phyloP scores from a whole-genome alignment of 2,888 invertebrate species.

The Icerya purchasi region DNA sequence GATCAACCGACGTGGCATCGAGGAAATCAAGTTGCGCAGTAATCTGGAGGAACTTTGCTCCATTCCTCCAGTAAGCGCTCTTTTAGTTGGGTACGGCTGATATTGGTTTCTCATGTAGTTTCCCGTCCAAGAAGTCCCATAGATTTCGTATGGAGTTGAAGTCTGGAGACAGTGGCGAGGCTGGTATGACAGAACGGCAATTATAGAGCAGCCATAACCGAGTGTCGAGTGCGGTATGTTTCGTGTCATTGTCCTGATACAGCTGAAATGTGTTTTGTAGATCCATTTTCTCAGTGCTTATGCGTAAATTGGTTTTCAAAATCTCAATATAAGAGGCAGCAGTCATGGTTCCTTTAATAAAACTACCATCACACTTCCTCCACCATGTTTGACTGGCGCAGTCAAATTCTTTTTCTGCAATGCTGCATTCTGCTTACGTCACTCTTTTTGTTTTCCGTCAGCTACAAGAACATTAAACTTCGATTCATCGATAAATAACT shows the following conservation, averaged over 20 bases:
- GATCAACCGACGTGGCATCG: neutral
- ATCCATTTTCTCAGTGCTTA: neutral
- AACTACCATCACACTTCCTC: no score
- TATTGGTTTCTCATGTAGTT: neutral
- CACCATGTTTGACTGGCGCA: no score
- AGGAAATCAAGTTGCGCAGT: neutral
- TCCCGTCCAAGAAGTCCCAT: neutral
- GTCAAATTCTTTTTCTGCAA: no score
- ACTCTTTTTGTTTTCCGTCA: no score
- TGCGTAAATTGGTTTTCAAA: neutral
- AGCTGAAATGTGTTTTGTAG: no score
- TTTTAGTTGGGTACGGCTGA: neutral
- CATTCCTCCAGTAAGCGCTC: neutral
- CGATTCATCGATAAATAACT: no score
- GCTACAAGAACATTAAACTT: no score
- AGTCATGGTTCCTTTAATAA: no score
- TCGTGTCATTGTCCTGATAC: neutral
- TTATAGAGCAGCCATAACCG: neutral
- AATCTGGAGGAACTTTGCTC: neutral
- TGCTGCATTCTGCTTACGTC: no score
- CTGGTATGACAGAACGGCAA: no score
- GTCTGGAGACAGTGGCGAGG: neutral
- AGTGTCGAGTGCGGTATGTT: neutral
- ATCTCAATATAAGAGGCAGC: neutral
- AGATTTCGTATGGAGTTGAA: neutral